Base-by-base conservation (phyloP, 2,888 invertebrate genomes). In the Lumbricus terrestris region DNA sequence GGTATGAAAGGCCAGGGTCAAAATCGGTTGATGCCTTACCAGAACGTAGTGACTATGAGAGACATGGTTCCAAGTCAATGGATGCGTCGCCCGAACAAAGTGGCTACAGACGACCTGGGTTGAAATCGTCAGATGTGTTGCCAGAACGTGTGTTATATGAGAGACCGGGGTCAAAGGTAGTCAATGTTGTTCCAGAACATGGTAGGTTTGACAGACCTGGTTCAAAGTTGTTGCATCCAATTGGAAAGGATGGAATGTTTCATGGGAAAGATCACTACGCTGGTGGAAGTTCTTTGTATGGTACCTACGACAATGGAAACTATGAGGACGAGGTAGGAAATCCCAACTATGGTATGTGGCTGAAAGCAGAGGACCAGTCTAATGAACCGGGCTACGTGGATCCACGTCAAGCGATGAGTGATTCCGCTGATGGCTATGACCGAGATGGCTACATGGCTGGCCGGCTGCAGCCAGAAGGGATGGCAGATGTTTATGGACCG, bases 341-440 rank as follows among this genome's bases (percentile, higher is more conserved):
- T 37, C 85, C 85, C 37, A 85, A 85, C 35, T 35, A 34, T 85
- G 85, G 35, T 37, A 85, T 37, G 85, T 85, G 85, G 85, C 37
- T 85, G 85, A 85, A 85, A 37, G 35, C 85, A 85, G 85, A 85
- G 34, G 85, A 85, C 37, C 85, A 85, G 85, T 34, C 35, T 35
- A 85, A 85, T 85, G 85, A 85, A 34, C 85, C 23, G 6, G 85
- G 85, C 85, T 85, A 85, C 34, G 85, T 85, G 35, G 85, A 85
- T 85, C 85, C 85, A 35, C 85, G 37, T 34, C 85, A 85, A 35
- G 85, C 34, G 5, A 37, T 37, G 15, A 23, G 35, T 15, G 85
- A 85, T 85, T 85, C 37, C 18, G 34, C 85, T 37, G 85, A 85
- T 37, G 37, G 85, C 18, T 85, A 85, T 33, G 85, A 85, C 18